phyloP scores from a whole-genome alignment of 2,797 vertebrate genomes.

The Lophotriccus pileatus region DNA sequence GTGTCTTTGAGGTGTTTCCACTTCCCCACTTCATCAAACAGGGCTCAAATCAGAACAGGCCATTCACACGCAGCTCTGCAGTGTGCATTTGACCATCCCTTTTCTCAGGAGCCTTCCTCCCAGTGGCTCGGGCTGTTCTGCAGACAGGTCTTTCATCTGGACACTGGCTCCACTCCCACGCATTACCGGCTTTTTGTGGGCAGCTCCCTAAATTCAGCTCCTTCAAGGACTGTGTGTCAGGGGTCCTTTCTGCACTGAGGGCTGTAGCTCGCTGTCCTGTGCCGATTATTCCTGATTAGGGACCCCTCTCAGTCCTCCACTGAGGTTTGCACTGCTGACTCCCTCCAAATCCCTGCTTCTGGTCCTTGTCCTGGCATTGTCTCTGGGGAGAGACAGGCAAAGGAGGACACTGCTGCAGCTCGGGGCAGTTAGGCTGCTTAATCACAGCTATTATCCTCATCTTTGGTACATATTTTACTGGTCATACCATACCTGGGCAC shows the following conservation, averaged over 20 bases:
- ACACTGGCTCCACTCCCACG: fast-evolving
- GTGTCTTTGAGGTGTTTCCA: not conserved
- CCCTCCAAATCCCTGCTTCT: not conserved
- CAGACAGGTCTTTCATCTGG: not conserved
- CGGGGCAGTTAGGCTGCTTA: not conserved
- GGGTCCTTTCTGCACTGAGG: not conserved
- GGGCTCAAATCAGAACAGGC: not conserved
- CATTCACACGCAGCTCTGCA: not conserved
- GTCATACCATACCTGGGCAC: not conserved
- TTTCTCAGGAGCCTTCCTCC: not conserved
- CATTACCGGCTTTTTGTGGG: not conserved
- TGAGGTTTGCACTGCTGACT: not conserved
- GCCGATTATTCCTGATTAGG: not conserved
- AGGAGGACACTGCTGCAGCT: not conserved
- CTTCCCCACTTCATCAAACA: not conserved
- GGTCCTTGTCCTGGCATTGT: not conserved
- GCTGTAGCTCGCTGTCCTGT: not conserved
- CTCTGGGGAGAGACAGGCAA: not conserved
- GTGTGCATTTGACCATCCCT: not conserved
- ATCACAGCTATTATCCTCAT: not conserved
- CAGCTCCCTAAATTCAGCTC: not conserved
- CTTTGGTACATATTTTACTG: not conserved
- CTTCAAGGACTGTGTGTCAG: not conserved
- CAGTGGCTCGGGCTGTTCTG: not conserved
- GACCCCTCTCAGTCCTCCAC: not conserved